These are phyloP conservation scores for Enteromius trimaculatus DNA, from an alignment of 2,797 vertebrate species.

Conservation along the genomic window DNA sequence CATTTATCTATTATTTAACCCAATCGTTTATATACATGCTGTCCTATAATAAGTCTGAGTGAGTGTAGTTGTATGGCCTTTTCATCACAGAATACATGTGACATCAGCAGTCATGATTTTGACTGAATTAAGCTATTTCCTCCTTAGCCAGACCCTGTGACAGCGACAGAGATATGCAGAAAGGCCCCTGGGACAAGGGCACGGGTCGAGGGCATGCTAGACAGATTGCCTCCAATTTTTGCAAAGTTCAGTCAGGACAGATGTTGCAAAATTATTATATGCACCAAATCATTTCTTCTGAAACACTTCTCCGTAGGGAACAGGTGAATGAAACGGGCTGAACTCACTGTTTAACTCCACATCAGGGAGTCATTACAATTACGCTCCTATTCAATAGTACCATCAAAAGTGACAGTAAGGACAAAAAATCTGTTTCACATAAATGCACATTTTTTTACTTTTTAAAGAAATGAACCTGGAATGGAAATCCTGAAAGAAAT, in stretches of 20 bases:
- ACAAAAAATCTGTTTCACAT: neutral
- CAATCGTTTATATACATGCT: neutral
- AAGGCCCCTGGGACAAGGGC: constrained; percentile 14
- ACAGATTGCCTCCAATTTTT: neutral
- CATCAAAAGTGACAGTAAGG: neutral
- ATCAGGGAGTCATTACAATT: neutral
- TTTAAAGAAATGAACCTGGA: too few relatives aligned
- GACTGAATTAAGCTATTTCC: constrained; percentile 49
- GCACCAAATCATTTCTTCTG: neutral
- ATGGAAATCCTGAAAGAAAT: neutral
- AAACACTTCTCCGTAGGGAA: constrained; percentile 23
- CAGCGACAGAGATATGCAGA: constrained; percentile 28
- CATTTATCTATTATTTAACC: constrained; percentile 1
- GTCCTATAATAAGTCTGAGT: neutral
- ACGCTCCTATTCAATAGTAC: neutral
- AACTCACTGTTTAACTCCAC: constrained; percentile 24
- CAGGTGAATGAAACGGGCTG: constrained; percentile 19
- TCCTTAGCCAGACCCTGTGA: constrained; percentile 44
- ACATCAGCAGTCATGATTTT: constrained; percentile 42
- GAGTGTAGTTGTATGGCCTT: constrained; percentile 41
- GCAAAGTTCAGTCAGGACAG: constrained; percentile 28
- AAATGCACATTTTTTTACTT: neutral
- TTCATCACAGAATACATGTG: constrained; percentile 45
- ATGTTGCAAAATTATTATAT: constrained; percentile 35
- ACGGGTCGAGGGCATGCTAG: neutral